Conservation (phyloP, 2,113 vertebrate genomes). For the Amphiprion ocellaris region DNA sequence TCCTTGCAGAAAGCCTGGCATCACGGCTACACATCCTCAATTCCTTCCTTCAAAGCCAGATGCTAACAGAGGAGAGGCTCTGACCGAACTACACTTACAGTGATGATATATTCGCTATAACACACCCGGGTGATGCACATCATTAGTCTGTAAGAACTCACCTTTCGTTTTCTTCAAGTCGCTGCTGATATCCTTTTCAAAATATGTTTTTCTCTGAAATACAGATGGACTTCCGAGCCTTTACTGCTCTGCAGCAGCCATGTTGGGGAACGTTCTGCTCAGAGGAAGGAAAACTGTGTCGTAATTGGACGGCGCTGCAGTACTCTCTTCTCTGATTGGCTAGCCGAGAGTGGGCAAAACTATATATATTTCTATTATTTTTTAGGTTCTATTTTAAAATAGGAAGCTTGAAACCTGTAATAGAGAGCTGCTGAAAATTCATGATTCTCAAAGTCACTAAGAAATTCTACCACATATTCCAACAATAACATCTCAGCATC, state of each 20-base stretch:
- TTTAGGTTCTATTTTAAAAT: conserved; percentile 52
- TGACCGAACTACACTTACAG: not conserved
- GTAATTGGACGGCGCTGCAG: conserved; percentile 50
- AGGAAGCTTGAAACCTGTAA: conserved; percentile 29
- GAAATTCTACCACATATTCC: too few species aligned
- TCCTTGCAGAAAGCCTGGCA: not conserved
- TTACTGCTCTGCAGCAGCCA: conserved; percentile 70
- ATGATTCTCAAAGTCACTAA: too few species aligned
- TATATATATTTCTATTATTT: not conserved
- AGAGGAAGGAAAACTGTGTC: not conserved
- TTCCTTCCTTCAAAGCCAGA: conserved; percentile 52
- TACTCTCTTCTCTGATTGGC: conserved; percentile 54
- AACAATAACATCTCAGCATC: too few species aligned
- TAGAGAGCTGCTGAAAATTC: too few species aligned
- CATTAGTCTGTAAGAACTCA: conserved; percentile 22
- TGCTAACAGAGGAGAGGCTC: conserved; percentile 27
- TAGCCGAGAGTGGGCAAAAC: not conserved
- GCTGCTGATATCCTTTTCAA: not conserved
- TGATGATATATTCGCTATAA: not conserved
- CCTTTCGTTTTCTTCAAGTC: not conserved
- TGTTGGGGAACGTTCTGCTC: conserved; percentile 57
- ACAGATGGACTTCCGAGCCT: not conserved
- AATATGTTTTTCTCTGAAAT: not conserved
- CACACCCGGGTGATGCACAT: not conserved
- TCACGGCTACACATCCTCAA: conserved; percentile 33